These are phyloP conservation scores for Acanthosepion lycidas DNA, from an alignment of 2,888 invertebrate species.

Conservation along the genomic window DNA sequence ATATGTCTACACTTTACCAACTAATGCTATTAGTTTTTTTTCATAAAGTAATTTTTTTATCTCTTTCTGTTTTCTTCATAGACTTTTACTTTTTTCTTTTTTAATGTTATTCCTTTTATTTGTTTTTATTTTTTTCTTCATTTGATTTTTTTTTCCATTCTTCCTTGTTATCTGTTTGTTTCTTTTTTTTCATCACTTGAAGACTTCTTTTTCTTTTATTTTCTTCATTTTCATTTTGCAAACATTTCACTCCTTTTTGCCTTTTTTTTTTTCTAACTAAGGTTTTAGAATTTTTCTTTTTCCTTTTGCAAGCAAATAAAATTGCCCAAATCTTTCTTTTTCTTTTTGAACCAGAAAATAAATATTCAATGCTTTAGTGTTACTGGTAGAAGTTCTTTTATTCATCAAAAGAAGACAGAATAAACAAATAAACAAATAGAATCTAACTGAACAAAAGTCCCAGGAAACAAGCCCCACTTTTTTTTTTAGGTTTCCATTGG, in stretches of 20 bases:
- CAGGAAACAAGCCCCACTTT: neutral
- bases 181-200: neutral
- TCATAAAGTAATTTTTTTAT: neutral
- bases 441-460: neutral
- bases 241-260: neutral
- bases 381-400: neutral
- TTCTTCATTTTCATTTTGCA: neutral
- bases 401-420: neutral
- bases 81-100: neutral
- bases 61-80: neutral
- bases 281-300: neutral
- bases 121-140: neutral
- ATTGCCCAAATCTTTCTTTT: neutral
- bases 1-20: neutral
- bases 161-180: too few relatives aligned
- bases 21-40: neutral
- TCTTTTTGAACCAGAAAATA: neutral
- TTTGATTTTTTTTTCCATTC: neutral
- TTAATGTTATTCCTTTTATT: neutral
- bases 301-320: neutral
- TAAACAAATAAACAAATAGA: neutral
- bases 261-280: neutral
- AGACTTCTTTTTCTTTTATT: neutral
- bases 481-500: neutral
- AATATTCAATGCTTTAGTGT: neutral